Evolutionary conservation across 2,888 invertebrate genomes (phyloP), one percentile per base, ranked within the genome.

Genomic region (Lordiphosa andalusiaca): DNA sequence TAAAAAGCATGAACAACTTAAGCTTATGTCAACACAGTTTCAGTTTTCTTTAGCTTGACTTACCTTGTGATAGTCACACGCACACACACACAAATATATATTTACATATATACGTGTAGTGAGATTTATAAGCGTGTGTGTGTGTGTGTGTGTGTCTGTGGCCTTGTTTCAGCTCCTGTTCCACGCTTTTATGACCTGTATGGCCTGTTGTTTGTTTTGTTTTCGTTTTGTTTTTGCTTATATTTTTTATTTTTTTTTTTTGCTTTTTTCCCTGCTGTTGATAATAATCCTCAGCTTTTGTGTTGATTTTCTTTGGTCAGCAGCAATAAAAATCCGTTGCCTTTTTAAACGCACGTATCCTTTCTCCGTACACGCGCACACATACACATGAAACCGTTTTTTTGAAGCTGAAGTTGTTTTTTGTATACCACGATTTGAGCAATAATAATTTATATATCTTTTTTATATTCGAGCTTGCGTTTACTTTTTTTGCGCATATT

Each of bases 1-100:
- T 23, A 30, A 9, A 30, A 9, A 10, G 30, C 9, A 30, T 30
- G 30, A 30, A 3, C 3, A 78, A 71, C 54, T 60, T 65, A 59
- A 73, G 61, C 67, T 50, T 46, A 60, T 50, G 51, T 13, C 16
- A 5, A 6, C 21, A 23, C 46, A 41, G 46, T 56, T 50, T 39
- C 41, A 59, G 44, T 65, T 76, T 53, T 53, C 54, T 51, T 72
- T 58, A 64, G 67, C 73, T 53, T 49, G 68, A 73, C 58, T 81
- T 78, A 78, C 84, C 82, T 81, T 66, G 49, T 59, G 30, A 38
- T 12, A 53, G 55, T 47, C 46, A 51, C 39, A 46, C 25, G 38
- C 30, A 39, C 21, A 48, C 42, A 35, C 39, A 38, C 9, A 13
- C 30, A 19, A 19, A 53, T 57, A 49, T 57, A 65, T 56, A 36